These are phyloP conservation scores for Lasioglossum morio DNA, from an alignment of 2,888 invertebrate species.

Conservation along the genomic window DNA sequence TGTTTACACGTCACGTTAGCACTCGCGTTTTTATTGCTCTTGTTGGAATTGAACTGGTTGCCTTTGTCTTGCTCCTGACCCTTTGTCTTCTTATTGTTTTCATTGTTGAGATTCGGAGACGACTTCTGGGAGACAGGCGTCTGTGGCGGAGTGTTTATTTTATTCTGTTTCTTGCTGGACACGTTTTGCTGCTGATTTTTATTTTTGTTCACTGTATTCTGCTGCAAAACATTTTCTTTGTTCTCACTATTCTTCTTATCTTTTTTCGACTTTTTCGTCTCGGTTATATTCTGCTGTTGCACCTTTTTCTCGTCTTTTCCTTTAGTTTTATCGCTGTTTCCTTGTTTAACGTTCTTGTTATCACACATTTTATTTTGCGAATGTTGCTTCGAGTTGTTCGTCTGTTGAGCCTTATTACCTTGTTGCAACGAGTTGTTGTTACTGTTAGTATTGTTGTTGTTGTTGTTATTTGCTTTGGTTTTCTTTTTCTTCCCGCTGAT, in stretches of 20 bases:
- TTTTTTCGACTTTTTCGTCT: slow-evolving; percentile 80
- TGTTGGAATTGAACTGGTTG: slow-evolving; percentile 52
- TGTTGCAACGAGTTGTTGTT: slow-evolving; percentile 62
- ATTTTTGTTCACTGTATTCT: slow-evolving; percentile 69
- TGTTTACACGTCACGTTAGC: slow-evolving; percentile 55
- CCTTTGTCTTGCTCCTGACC: slow-evolving; percentile 60
- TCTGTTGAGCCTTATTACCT: slow-evolving; percentile 68
- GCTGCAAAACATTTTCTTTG: slow-evolving; percentile 77
- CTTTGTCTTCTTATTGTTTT: slow-evolving; percentile 58
- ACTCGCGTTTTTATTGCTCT: slow-evolving; percentile 46
- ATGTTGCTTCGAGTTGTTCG: slow-evolving; percentile 71
- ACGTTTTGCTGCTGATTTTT: slow-evolving; percentile 67
- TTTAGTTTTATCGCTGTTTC: slow-evolving; percentile 75
- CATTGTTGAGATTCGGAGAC: slow-evolving; percentile 48
- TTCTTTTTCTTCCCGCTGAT: slow-evolving; percentile 79
- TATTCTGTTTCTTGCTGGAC: slow-evolving; percentile 68
- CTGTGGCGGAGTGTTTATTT: slow-evolving; percentile 58
- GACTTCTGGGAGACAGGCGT: slow-evolving; percentile 57
- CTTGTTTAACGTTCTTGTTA: slow-evolving; percentile 73
- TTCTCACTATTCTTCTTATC: slow-evolving; percentile 81
- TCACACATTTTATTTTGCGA: slow-evolving; percentile 61
- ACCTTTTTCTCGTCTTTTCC: slow-evolving; percentile 71
- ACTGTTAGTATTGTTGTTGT: slow-evolving; percentile 63
- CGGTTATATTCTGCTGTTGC: slow-evolving; percentile 69
- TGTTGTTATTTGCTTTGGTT: slow-evolving; percentile 71